phyloP scores from a whole-genome alignment of 2,888 invertebrate genomes.

The Drosophila meridiana region DNA sequence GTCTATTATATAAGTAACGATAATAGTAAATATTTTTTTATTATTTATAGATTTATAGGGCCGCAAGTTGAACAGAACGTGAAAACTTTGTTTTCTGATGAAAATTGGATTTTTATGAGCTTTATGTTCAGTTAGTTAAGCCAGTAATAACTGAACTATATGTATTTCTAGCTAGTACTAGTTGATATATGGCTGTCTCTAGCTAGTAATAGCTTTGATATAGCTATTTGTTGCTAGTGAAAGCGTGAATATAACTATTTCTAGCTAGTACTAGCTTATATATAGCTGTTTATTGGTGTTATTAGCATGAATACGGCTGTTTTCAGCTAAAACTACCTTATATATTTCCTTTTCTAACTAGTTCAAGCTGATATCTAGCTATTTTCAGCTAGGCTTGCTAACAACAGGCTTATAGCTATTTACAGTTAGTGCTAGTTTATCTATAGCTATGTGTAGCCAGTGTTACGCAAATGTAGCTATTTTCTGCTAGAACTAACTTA shows the following conservation, averaged over 20 bases:
- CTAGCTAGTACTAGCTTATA: not conserved
- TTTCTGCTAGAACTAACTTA: not conserved
- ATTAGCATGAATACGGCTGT: not conserved
- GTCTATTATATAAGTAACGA: conserved; percentile 3
- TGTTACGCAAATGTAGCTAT: not conserved
- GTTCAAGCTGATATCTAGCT: not conserved
- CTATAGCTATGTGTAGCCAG: not conserved
- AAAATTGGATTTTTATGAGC: not conserved
- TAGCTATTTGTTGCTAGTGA: not conserved
- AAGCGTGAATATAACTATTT: not conserved
- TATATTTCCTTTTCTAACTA: not conserved
- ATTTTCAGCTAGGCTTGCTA: too few relatives aligned
- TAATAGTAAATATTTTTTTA: not conserved
- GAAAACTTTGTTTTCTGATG: not conserved
- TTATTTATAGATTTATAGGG: not conserved
- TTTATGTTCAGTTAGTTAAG: not conserved
- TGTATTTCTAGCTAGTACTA: not conserved
- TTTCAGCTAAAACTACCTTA: not conserved
- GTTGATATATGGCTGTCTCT: not conserved
- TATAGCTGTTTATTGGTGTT: not conserved
- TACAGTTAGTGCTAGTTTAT: not conserved
- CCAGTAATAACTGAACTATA: not conserved
- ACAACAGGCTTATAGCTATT: not conserved
- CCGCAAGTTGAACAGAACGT: too few relatives aligned
- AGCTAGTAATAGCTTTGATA: not conserved